phyloP scores from a whole-genome alignment of 2,113 vertebrate species.

The Talpa occidentalis region DNA sequence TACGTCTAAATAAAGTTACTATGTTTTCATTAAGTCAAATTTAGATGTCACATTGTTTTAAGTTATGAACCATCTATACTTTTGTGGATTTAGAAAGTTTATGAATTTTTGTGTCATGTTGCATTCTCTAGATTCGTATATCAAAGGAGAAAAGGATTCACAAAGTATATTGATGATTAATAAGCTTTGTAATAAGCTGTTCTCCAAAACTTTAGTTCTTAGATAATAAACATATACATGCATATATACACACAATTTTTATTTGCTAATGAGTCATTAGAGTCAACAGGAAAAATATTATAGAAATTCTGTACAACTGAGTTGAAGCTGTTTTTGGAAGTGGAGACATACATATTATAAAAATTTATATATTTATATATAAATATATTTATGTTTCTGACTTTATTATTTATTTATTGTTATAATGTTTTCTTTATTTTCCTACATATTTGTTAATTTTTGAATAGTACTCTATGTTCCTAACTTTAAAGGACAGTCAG shows the following conservation, averaged over 20 bases:
- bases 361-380: not conserved
- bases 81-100: not conserved
- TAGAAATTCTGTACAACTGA: not conserved
- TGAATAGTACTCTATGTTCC: not conserved
- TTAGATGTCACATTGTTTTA: not conserved
- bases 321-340: not conserved
- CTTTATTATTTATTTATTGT: too few species aligned
- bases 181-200: not conserved
- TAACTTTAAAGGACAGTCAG: not conserved
- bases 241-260: not conserved
- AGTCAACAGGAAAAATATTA: not conserved
- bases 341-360: not conserved
- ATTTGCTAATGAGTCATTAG: not conserved
- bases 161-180: not conserved
- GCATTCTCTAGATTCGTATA: not conserved
- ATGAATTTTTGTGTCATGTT: not conserved
- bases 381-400: not conserved
- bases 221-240: not conserved
- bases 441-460: too few species aligned
- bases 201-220: not conserved
- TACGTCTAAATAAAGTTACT: not conserved
- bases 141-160: not conserved
- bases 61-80: not conserved
- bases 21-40: not conserved
- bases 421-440: too few species aligned